Base-by-base conservation (phyloP, 1,140 invertebrate genomes). In the Euglossa dilemma region DNA sequence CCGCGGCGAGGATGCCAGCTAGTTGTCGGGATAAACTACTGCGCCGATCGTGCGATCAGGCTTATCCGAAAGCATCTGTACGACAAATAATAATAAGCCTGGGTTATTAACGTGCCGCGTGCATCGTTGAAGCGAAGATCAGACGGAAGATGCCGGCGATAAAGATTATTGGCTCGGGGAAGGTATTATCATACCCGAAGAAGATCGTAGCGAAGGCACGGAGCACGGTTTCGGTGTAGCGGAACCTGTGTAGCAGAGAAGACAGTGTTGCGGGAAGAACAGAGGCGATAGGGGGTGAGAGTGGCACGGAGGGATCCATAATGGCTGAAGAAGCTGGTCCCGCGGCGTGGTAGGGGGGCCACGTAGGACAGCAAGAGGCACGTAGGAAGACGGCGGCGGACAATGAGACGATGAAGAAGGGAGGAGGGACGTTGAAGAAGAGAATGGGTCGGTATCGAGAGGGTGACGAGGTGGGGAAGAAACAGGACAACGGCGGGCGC, bases 21-120 rank as follows among this genome's bases (percentile, higher is more conserved):
- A 80, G 78, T 80, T 78, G 85, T 64, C 74, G 71, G 72, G 54
- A 56, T 87, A 80, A 87, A 87, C 75, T 87, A 80, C 71, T 25
- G 86, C 74, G 45, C 28, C 28, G 74, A 78, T 71, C 81, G 25
- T 52, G 11, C 54, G 73, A 11, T 18, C 9, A 43, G 11, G 28
- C 36, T 83, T 83, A 83, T 83, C 67, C 66, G 75, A 78, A 77
- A 50, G 73, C 63, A 82, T 77, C 75, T 78, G 80, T 72, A 83
- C 81, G 81, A 87, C 81, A 87, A 87, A 84, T 87, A 87, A 87
- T 86, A 87, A 83, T 84, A 79, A 83, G 80, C 85, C 71, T 66
- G 74, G 83, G 77, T 87, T 87, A 87, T 87, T 87, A 86, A 86
- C 79, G 85, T 66, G 74, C 71, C 72, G 77, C 59, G 72, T 67